Percentiles rank a stretch among this genome's conserved stretches.
Conservation (phyloP, 2,797 vertebrate species). For the Notolabrus celidotus region DNA sequence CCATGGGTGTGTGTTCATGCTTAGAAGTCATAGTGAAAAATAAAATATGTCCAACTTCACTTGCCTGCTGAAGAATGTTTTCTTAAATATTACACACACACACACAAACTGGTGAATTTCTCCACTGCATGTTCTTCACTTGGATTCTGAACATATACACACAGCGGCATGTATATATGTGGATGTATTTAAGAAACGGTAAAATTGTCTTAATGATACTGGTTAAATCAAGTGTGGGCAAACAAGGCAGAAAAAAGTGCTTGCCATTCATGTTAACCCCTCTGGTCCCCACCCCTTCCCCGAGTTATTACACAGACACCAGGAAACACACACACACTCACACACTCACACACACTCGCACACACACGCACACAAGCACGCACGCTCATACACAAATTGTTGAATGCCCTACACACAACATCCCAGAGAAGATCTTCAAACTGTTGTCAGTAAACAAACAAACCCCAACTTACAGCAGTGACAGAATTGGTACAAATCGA, state of each 20-base stretch:
- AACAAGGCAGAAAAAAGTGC: slow-evolving; percentile 76
- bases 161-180: slow-evolving; percentile 82
- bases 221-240: slow-evolving; percentile 74
- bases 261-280: slow-evolving; percentile 68
- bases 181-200: slow-evolving; percentile 82
- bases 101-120: slow-evolving; percentile 43
- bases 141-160: slow-evolving; percentile 80
- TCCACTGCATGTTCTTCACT: slow-evolving; percentile 75
- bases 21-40: slow-evolving; percentile 73
- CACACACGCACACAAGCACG: slow-evolving; percentile 61
- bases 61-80: slow-evolving; percentile 66
- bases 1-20: slow-evolving; percentile 78
- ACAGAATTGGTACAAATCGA: slow-evolving; percentile 70
- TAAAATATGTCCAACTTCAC: slow-evolving; percentile 72
- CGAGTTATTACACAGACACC: slow-evolving; percentile 73
- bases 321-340: slow-evolving; percentile 71
- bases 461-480: slow-evolving; percentile 90
- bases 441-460: slow-evolving; percentile 83
- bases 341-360: slow-evolving; percentile 60
- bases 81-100: slow-evolving; percentile 63
- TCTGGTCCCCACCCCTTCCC: slow-evolving; percentile 69
- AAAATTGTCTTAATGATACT: slow-evolving; percentile 75
- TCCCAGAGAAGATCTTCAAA: slow-evolving; percentile 81
- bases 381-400: slow-evolving; percentile 65
- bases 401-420: slow-evolving; percentile 81